Conservation (phyloP, 2,113 vertebrate species). For the Haemorhous mexicanus region DNA sequence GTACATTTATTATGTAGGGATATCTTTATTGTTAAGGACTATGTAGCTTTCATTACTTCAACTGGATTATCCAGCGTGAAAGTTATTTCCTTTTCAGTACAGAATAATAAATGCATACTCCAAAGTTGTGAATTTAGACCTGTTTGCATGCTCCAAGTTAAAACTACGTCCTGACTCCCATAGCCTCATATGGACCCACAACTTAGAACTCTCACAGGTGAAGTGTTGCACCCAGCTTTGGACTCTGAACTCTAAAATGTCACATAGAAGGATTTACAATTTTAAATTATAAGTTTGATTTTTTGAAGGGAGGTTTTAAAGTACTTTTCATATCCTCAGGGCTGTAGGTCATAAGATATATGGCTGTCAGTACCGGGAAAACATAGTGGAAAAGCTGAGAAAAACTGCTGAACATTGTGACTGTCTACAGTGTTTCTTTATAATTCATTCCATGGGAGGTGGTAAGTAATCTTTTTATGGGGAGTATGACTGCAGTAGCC, state of each 20-base stretch:
- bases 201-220: neutral
- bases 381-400: constrained; percentile 88
- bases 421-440: constrained; percentile 93
- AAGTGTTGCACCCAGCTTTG: neutral
- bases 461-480: constrained; percentile 72
- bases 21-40: neutral
- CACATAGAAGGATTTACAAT: neutral
- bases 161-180: neutral
- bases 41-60: neutral
- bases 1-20: neutral
- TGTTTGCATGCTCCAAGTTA: neutral
- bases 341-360: constrained; percentile 90
- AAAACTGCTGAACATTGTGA: constrained; percentile 90
- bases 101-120: neutral
- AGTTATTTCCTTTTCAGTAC: neutral
- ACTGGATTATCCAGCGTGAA: neutral
- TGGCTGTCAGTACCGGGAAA: constrained; percentile 83
- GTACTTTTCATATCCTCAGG: constrained; percentile 71
- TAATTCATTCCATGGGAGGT: constrained; percentile 98
- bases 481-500: neutral
- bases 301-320: neutral
- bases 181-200: neutral
- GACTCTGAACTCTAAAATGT: neutral
- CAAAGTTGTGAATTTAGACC: neutral
- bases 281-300: neutral